These are phyloP conservation scores for Anoncus sp. DNA, from an alignment of 2,888 invertebrate species.

Conservation along the genomic window DNA sequence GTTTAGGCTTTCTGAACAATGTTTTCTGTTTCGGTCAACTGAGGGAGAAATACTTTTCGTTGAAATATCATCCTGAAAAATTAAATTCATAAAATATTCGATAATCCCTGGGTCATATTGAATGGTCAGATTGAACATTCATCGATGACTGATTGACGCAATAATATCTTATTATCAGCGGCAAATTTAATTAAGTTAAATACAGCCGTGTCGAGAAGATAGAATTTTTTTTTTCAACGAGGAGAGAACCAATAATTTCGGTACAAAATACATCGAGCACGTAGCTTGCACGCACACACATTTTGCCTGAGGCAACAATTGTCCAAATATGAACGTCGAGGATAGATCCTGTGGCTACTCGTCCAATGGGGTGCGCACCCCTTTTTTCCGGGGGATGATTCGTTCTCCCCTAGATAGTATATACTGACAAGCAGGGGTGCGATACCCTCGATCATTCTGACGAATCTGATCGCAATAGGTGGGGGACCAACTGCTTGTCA, in stretches of 20 bases:
- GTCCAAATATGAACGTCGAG: constrained; percentile 28
- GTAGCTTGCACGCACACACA: no score
- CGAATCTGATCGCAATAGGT: constrained; percentile 31
- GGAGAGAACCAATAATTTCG: constrained; percentile 16
- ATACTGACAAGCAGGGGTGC: constrained; percentile 32
- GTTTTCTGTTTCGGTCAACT: no score
- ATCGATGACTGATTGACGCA: background rate
- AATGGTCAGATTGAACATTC: constrained; percentile 2
- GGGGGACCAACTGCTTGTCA: constrained; percentile 45
- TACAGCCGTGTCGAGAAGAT: constrained; percentile 16
- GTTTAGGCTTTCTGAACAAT: no score
- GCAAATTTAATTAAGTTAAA: constrained; percentile 13
- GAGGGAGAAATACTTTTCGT: no score
- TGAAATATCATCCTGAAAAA: no score
- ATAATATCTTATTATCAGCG: constrained; percentile 3
- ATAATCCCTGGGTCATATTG: background rate
- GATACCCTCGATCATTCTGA: constrained; percentile 36
- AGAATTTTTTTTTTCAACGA: constrained; percentile 11
- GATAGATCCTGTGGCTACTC: constrained; percentile 21
- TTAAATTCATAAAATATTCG: no score
- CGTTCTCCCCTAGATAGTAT: constrained; percentile 23
- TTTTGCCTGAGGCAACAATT: constrained; percentile 29
- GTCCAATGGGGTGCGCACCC: constrained; percentile 57
- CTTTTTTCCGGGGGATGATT: constrained; percentile 57
- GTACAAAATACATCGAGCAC: background rate